A percentile compares a stretch with the other conserved stretches of the same genome.
These are phyloP conservation scores for Deilephila elpenor DNA, from an alignment of 2,888 invertebrate species.

Conservation along the genomic window DNA sequence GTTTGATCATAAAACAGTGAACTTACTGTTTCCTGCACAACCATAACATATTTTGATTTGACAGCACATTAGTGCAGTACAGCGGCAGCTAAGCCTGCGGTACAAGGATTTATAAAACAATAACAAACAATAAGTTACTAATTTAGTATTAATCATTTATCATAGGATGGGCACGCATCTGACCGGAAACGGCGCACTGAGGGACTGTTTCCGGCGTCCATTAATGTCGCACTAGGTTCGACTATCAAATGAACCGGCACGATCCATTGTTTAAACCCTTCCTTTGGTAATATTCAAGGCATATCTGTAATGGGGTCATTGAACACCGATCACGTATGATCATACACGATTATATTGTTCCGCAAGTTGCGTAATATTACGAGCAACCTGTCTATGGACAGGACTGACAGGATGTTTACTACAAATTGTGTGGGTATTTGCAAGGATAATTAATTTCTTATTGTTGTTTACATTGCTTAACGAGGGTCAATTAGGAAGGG, in stretches of 20 bases:
- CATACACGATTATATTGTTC: slow-evolving; percentile 38
- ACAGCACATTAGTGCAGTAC: not conserved
- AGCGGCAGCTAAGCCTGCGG: not conserved
- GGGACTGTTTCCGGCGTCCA: slow-evolving; percentile 70
- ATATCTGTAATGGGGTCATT: slow-evolving; percentile 59
- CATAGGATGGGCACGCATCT: slow-evolving; percentile 65
- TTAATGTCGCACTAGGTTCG: slow-evolving; percentile 61
- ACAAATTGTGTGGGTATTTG: not conserved
- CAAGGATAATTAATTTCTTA: not conserved
- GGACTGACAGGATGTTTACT: slow-evolving; percentile 14
- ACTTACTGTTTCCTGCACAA: no score
- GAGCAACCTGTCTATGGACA: not conserved
- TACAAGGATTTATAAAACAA: slow-evolving; percentile 17
- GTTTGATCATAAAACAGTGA: no score
- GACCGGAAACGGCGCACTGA: slow-evolving; percentile 75
- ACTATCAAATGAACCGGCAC: slow-evolving; percentile 75
- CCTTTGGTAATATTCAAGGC: slow-evolving; percentile 55
- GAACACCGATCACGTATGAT: slow-evolving; percentile 55
- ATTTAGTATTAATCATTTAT: slow-evolving; percentile 55
- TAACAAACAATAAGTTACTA: slow-evolving; percentile 17
- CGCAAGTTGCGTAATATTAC: slow-evolving; percentile 27
- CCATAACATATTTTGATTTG: no score
- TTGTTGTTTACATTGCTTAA: not conserved
- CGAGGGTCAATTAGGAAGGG: no score
- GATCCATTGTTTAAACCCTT: slow-evolving; percentile 68